Evolutionary conservation across 2,113 vertebrate genomes (phyloP), one percentile per base, ranked within the genome.

Genomic region (Ursus arctos): DNA sequence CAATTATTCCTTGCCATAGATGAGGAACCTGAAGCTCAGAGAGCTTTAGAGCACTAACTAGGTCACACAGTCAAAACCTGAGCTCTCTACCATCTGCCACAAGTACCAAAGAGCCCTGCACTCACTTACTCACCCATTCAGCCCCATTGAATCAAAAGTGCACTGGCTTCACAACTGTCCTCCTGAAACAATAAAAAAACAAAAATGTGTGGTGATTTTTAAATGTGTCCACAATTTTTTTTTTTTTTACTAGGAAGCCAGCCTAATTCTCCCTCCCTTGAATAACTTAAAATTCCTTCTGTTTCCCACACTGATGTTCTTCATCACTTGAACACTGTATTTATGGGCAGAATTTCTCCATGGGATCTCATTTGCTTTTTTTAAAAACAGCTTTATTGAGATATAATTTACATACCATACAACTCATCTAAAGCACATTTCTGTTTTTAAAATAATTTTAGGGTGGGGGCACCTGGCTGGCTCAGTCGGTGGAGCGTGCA

Each of bases 151-250:
- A 67, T 82, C 80, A 86, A 72, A 92, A 81, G 31, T 65, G 11
- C 40, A 89, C 36, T 86, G 88, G 61, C 65, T 59, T 92, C 88
- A 85, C n/a, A 90, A 82, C 33, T 94, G 79, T 90, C 47, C 80
- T 90, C 89, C 93, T 94, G 36, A 91, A 94, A 98, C 67, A 95
- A 94, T 31, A 81, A 87, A 94, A 86, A 74, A 74, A 18, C 8
- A 94, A 82, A 96, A 0, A 4, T 13, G 12, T n/a, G 24, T 76
- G 49, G 85, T 55, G 21, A 31, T 71, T 96, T 88, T 86, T 55
- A 91, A 88, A 47, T 57, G 93, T 6, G 26, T 63, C n/a, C 51
- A 91, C 43, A 88, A 5, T 28, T n/a, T 72, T 93, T 84, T 84
- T 72, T 55, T 85, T 74, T 67, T 72, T 24, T 18, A 31, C 36